Conservation (phyloP, 2,888 invertebrate genomes). For the Sisyra nigra region DNA sequence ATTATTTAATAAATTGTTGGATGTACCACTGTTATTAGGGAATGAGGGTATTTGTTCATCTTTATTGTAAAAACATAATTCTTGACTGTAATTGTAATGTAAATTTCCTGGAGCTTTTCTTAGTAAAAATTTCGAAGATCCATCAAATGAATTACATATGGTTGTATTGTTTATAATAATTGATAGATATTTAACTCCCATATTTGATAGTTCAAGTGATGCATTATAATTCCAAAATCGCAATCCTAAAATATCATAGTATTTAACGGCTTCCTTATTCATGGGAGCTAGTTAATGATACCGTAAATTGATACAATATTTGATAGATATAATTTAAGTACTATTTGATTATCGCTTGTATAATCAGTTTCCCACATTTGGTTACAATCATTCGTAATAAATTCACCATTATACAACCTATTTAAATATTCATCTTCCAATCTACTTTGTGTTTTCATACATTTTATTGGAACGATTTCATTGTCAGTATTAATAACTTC, state of each 20-base stretch:
- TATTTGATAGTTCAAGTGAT: constrained; percentile 46
- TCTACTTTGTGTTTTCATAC: constrained; percentile 21
- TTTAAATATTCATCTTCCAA: constrained; percentile 25
- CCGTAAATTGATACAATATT: constrained; percentile 21
- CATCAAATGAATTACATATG: constrained; percentile 21
- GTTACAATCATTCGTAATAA: constrained; percentile 45
- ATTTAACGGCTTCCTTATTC: not conserved
- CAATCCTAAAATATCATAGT: constrained; percentile 30
- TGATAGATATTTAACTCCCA: constrained; percentile 37
- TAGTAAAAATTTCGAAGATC: constrained; percentile 32
- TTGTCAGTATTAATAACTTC: constrained; percentile 27
- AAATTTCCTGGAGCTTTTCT: constrained; percentile 60
- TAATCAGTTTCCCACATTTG: constrained; percentile 47
- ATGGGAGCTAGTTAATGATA: constrained; percentile 9
- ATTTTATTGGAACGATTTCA: constrained; percentile 18
- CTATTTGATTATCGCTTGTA: constrained; percentile 16
- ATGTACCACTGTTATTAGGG: constrained; percentile 1
- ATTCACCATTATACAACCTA: constrained; percentile 48
- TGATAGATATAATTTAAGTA: constrained; percentile 19
- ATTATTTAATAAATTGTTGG: constrained; percentile 1
- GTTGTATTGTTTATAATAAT: constrained; percentile 29
- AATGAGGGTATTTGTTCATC: constrained; percentile 3
- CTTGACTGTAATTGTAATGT: constrained; percentile 64
- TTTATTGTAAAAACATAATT: constrained; percentile 23
- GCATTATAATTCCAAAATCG: constrained; percentile 74